Evolutionary conservation across 2,797 vertebrate genomes (phyloP).

Genomic region (Glossophaga mutica): DNA sequence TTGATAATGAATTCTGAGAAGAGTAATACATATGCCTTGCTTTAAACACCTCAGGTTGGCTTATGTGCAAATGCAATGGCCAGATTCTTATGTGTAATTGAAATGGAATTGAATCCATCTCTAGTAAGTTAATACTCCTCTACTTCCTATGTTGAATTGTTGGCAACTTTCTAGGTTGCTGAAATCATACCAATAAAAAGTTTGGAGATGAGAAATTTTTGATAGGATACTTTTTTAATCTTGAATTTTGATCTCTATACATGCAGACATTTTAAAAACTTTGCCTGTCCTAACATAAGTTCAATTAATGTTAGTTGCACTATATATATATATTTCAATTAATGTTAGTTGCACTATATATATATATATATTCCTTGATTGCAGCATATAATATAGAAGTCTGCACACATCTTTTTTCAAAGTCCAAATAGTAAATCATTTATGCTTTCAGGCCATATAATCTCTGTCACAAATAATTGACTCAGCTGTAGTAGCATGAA

Average conservation of each 20-base stretch:
- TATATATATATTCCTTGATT: not conserved
- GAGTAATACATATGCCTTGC: not conserved
- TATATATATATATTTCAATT: not conserved
- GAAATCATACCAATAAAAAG: constrained; percentile 52
- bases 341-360: not conserved
- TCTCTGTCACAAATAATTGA: not conserved
- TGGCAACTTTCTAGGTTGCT: constrained; percentile 52
- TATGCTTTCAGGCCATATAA: not conserved
- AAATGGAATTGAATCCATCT: constrained; percentile 63
- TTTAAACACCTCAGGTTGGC: constrained; percentile 48
- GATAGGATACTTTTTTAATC: constrained; percentile 7
- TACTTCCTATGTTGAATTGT: not conserved
- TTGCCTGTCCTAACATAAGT: not conserved
- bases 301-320: not conserved
- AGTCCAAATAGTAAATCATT: not conserved
- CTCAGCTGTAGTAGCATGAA: not conserved
- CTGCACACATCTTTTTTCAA: not conserved
- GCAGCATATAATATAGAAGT: not conserved
- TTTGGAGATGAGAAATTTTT: constrained; percentile 55
- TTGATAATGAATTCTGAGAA: constrained; percentile 50
- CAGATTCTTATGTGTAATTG: constrained; percentile 56
- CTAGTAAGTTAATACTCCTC: constrained; percentile 32
- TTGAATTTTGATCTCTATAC: constrained; percentile 38
- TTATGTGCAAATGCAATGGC: constrained; percentile 47
- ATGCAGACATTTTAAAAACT: not conserved